Evolutionary conservation across 2,888 invertebrate species (phyloP).

Genomic region (Drosophila meridiana): DNA sequence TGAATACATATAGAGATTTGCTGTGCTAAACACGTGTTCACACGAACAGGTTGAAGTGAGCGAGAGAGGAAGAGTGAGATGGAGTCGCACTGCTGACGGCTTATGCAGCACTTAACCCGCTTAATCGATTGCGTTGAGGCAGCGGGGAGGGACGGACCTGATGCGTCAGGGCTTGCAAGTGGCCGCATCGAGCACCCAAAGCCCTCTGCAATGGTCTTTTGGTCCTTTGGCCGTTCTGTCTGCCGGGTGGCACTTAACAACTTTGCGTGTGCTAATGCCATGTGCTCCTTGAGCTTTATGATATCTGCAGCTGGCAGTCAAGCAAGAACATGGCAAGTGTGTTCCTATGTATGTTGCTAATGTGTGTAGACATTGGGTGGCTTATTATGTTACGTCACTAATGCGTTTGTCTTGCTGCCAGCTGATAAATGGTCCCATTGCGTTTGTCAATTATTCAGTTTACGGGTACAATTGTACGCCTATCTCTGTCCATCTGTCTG

Average conservation of each 20-base stretch:
- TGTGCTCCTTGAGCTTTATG: constrained; percentile 36
- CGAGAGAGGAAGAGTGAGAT: not conserved
- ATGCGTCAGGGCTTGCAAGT: constrained; percentile 25
- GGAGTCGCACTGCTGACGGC: constrained; percentile 17
- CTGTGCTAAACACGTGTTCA: constrained; percentile 37
- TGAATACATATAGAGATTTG: not conserved
- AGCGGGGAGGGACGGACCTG: constrained; percentile 25
- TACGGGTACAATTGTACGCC: not conserved
- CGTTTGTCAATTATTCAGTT: constrained; percentile 6
- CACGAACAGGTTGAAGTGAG: constrained; percentile 10
- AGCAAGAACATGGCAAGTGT: constrained; percentile 26
- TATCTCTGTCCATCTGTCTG: not conserved
- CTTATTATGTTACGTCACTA: constrained; percentile 41
- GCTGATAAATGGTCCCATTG: constrained; percentile 40
- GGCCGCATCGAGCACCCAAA: constrained; percentile 14
- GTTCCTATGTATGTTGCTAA: not conserved
- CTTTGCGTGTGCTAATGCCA: constrained; percentile 47
- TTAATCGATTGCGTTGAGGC: constrained; percentile 55
- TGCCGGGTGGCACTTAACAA: constrained; percentile 56
- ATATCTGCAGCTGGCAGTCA: constrained; percentile 49
- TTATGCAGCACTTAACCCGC: constrained; percentile 64
- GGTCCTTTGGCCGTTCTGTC: constrained; percentile 3
- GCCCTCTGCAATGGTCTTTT: constrained; percentile 23
- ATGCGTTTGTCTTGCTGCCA: constrained; percentile 31
- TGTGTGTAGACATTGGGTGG: constrained; percentile 3